Percentiles rank a stretch among this genome's conserved stretches.
Conservation (phyloP, 1,140 invertebrate species). For the Sitobion miscanthi region DNA sequence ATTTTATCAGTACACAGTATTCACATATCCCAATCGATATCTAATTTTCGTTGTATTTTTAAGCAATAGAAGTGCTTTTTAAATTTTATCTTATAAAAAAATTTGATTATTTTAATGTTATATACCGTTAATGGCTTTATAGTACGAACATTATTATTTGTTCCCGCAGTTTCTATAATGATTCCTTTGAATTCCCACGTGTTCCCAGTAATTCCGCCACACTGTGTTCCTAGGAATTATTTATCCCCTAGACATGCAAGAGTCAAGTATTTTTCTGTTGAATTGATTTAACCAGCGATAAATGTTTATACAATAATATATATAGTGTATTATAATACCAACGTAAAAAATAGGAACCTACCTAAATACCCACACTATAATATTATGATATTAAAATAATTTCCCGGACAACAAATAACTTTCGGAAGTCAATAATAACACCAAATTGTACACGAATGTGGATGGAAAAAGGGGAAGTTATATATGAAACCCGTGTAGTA, state of each 20-base stretch:
- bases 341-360: neutral
- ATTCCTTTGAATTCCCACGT: no score
- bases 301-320: no score
- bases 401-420: neutral
- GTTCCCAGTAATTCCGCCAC: no score
- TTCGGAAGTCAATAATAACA: neutral
- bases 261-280: no score
- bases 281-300: neutral
- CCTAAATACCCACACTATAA: neutral
- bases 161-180: no score
- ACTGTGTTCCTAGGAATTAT: no score
- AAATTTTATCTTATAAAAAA: neutral
- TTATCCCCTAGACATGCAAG: no score
- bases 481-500: neutral
- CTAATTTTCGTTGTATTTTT: neutral
- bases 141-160: no score
- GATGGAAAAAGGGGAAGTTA: neutral
- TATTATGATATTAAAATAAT: neutral
- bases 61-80: no score
- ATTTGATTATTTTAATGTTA: no score
- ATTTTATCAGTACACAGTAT: neutral
- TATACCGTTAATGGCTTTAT: no score
- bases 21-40: neutral
- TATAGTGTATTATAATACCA: no score
- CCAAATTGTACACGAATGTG: neutral